Percentiles rank a stretch among this genome's conserved stretches.
Conservation (phyloP, 2,888 invertebrate genomes). For the Catocala nupta region DNA sequence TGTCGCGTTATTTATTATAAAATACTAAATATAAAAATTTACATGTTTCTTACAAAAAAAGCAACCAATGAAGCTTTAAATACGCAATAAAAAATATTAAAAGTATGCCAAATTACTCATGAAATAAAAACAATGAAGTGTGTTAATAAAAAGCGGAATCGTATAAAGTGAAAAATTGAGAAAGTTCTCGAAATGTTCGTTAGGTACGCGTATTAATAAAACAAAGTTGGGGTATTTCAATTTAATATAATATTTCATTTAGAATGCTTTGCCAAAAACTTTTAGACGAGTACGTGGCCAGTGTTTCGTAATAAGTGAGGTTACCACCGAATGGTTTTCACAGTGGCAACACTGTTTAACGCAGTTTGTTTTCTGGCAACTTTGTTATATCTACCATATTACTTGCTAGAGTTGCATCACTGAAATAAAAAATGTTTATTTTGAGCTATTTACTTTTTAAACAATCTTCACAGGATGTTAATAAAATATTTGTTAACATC, state of each 20-base stretch:
- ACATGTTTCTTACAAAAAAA: too few species aligned
- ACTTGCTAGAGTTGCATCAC: too few species aligned
- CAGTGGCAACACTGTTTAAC: not conserved
- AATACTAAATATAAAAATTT: too few species aligned
- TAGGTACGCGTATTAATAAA: not conserved
- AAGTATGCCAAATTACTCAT: not conserved
- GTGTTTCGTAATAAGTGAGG: not conserved
- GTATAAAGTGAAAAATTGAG: constrained; percentile 28
- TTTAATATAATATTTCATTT: constrained; percentile 9
- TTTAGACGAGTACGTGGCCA: not conserved
- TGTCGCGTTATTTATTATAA: too few species aligned
- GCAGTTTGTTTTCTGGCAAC: too few species aligned
- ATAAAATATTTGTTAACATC: too few species aligned
- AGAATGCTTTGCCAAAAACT: not conserved
- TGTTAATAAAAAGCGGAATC: constrained; percentile 7
- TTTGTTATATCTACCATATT: too few species aligned
- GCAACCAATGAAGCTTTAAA: too few species aligned
- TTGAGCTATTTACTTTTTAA: too few species aligned
- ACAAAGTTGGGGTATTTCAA: constrained; percentile 20
- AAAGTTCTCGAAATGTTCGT: not conserved
- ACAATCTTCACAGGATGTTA: too few species aligned
- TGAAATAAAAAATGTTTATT: too few species aligned
- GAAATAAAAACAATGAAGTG: not conserved
- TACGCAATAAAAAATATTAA: too few species aligned
- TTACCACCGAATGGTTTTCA: not conserved